Base-by-base conservation (phyloP, 2,113 vertebrate species). In the Sakesphorus luctuosus region DNA sequence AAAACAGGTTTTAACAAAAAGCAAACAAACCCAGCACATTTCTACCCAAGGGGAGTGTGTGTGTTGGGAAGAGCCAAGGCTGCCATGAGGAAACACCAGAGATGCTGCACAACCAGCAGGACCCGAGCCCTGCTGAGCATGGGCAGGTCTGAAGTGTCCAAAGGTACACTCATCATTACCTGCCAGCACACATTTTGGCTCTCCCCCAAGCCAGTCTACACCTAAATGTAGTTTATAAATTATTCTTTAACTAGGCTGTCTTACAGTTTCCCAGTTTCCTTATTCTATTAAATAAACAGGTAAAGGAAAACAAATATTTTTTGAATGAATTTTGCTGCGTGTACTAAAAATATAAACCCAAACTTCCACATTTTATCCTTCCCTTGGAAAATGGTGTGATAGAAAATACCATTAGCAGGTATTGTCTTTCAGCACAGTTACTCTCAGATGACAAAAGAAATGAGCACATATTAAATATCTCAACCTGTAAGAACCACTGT, bases 351-450 rank as follows among this genome's bases (percentile, higher is more conserved):
- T 58, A 76, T 8, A 69, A 94, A 11, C 47, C 38, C 40, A 71
- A 65, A 46, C 13, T 61, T 86, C 38, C 36, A 9, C 44, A 56
- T 91, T 80, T 86, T 88, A 88, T 43, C 44, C 35, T 59, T 93
- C 26, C 49, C 12, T 28, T 84, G 47, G 65, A 78, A 86, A 86
- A 44, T 38, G n/a, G 43, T 61, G 43, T 49, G 72, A 55, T n/a
- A 58, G 35, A 29, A 93, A 84, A 95, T 49, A 93, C 47, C 94
- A 82, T 94, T 94, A 95, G 59, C 88, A 93, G 76, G 85, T 84
- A 43, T 56, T 80, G 43, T 88, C 79, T 90, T 92, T 94, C 85
- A 95, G 82, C 72, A 74, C 55, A 81, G 78, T 50, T 82, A 50
- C 74, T 74, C 66, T 91, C 56, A 59, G 44, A 36, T 77, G 88